Base-by-base conservation (phyloP, 1,140 invertebrate genomes). In the Planococcus citri region DNA sequence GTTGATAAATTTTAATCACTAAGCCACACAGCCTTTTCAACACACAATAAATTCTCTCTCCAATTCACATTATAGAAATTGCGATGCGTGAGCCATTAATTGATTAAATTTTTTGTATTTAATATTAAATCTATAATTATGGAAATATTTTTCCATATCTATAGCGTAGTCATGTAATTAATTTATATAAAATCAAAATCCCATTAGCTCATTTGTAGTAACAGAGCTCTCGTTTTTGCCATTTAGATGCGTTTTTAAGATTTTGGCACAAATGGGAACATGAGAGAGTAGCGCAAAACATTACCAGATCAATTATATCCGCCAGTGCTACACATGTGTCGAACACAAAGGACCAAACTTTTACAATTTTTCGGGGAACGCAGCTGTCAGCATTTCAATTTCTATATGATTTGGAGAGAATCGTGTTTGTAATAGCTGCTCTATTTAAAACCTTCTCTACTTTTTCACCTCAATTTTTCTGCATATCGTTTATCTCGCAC, bases 161-260 rank as follows among this genome's bases (percentile, higher is more conserved):
- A 51, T 51, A 51, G 41, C n/a, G n/a, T 51, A 51, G 41, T 51
- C 41, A 51, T 51, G 17, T 51, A 51, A 51, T 51, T 51, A 6
- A 12, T 51, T 9, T n/a, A 51, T 51, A 51, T 51, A 17, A 51
- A 51, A 51, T 51, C 41, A 20, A 51, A 51, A 51, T 51, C 41
- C 41, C 41, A 51, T 51, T 51, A 51, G 41, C 41, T 51, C 41
- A 51, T 51, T 33, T 64, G 25, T 64, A 64, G 60, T 64, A 64
- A 64, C 60, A 14, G 60, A 51, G 60, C 21, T 24, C 51, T 58
- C 21, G 17, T 64, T 64, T 64, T 64, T 64, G 60, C 60, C 22
- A 64, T 64, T 27, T 64, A 64, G 60, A 64, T 64, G 60, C 60
- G 60, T 64, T 64, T 64, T 64, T 64, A 64, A 64, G 60, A 64